Evolutionary conservation across 2,113 vertebrate genomes (phyloP), one percentile per base, ranked within the genome.

Genomic region (Spea bombifrons): DNA sequence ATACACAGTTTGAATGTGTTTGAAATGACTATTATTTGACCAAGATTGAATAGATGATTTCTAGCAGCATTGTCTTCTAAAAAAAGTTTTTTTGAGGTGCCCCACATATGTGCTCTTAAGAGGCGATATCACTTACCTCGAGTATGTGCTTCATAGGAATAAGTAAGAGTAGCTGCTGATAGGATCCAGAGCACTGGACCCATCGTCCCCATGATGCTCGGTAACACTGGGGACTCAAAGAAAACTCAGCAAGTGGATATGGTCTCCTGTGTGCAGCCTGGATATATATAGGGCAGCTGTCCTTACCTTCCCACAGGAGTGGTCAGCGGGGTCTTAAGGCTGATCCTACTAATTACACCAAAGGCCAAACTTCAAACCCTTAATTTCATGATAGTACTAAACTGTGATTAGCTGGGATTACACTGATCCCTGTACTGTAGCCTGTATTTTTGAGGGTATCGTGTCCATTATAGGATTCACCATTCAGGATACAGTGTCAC

Each of bases 191-290:
- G 8, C 12, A 52, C 30, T 66, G 59, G 59, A 78, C 69, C 69
- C 69, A 78, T 72, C 46, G 76, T 78, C 69, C 76, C 76, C 76
- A 78, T 78, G 43, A 7, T 78, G 57, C 17, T 72, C 15, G 49
- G 46, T 44, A 16, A 71, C 4, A 12, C 57, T 64, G 68, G 43
- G 53, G 76, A 46, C 50, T 17, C n/a, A 66, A 3, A 64, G 13
- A 5, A n/a, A 44, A 2, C 43, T 69, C 8, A 76, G 68, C 9
- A 52, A 49, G 15, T 72, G 17, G 7, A 52, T 71, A 3, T 78
- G 68, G 17, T n/a, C 13, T 5, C 8, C 61, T 9, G 15, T 66
- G 61, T 12, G 13, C 13, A 45, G 17, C 30, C 17, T 72, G 43
- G 47, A 9, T 72, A 65, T 78, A 57, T 77, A 77, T 63, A 78